These are phyloP conservation scores for Auanema sp. DNA, from an alignment of 2,888 invertebrate genomes.

Conservation along the genomic window DNA sequence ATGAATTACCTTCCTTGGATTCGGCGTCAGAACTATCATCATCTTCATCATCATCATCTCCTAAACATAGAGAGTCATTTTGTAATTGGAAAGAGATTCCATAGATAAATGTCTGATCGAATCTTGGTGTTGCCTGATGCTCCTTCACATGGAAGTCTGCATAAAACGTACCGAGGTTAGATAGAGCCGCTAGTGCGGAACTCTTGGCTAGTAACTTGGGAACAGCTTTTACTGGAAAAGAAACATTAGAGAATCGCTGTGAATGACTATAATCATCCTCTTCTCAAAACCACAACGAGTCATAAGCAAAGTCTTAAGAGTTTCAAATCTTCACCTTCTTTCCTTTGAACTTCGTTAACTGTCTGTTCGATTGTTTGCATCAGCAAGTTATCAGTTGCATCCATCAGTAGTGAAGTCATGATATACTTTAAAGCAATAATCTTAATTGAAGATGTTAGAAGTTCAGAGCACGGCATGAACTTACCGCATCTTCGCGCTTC, in stretches of 20 bases:
- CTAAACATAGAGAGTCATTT: conserved; percentile 22
- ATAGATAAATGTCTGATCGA: too few relatives aligned
- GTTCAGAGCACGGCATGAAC: neutral
- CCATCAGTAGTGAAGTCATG: conserved; percentile 6
- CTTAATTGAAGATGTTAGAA: neutral
- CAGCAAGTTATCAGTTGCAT: neutral
- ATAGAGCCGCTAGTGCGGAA: conserved; percentile 44
- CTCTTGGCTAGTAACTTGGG: conserved; percentile 42
- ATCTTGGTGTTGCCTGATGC: too few relatives aligned
- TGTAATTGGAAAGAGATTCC: conserved; percentile 24
- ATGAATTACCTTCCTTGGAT: neutral
- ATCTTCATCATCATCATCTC: conserved; percentile 19
- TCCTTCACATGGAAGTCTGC: too few relatives aligned
- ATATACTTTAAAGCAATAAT: conserved; percentile 4
- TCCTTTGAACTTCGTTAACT: neutral
- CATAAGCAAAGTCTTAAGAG: too few relatives aligned
- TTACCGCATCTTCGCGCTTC: conserved; percentile 4
- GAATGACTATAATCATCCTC: too few relatives aligned
- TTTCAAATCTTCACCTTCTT: conserved; percentile 6
- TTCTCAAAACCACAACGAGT: too few relatives aligned
- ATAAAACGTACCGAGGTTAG: conserved; percentile 36
- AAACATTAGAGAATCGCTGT: neutral
- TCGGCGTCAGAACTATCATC: neutral
- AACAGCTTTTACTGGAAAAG: conserved; percentile 16
- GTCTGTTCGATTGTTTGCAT: neutral